Evolutionary conservation across 2,113 vertebrate genomes (phyloP).

Genomic region (Rhodinocichla rosea): DNA sequence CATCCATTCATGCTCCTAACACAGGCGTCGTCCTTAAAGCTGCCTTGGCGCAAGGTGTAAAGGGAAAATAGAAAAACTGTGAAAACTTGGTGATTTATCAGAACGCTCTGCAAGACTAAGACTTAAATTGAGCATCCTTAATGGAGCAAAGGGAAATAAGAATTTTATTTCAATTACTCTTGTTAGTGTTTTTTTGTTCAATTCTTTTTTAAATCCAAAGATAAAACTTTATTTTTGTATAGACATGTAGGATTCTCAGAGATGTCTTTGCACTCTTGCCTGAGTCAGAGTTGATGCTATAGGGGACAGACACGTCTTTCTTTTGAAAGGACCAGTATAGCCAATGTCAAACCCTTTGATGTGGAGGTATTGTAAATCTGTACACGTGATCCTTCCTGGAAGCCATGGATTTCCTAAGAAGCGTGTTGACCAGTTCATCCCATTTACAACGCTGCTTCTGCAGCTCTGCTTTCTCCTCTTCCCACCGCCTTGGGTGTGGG

Average conservation of each 20-base stretch:
- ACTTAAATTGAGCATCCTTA: neutral
- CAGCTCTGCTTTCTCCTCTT: conserved; percentile 1
- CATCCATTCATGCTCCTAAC: conserved; percentile 18
- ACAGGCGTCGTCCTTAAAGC: conserved; percentile 24
- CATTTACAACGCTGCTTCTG: conserved; percentile 7
- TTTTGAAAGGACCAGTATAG: neutral
- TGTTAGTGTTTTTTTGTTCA: neutral
- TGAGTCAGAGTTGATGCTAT: neutral
- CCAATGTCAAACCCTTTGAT: conserved; percentile 4
- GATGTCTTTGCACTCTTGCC: neutral
- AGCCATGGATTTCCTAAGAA: conserved; percentile 3
- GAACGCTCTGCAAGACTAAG: neutral
- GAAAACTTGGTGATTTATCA: neutral
- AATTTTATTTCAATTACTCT: neutral
- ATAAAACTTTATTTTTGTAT: neutral
- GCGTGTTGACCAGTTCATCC: conserved; percentile 14
- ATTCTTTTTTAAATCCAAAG: neutral
- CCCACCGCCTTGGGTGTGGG: conserved; percentile 41
- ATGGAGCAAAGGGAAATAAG: neutral
- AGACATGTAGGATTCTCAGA: neutral
- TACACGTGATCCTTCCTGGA: conserved; percentile 29
- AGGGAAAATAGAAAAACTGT: neutral
- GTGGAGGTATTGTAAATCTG: conserved; percentile 33
- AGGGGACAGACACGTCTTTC: neutral
- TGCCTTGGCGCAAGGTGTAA: neutral